Base-by-base conservation (phyloP, 2,797 vertebrate genomes). In the Amazonetta brasiliensis region DNA sequence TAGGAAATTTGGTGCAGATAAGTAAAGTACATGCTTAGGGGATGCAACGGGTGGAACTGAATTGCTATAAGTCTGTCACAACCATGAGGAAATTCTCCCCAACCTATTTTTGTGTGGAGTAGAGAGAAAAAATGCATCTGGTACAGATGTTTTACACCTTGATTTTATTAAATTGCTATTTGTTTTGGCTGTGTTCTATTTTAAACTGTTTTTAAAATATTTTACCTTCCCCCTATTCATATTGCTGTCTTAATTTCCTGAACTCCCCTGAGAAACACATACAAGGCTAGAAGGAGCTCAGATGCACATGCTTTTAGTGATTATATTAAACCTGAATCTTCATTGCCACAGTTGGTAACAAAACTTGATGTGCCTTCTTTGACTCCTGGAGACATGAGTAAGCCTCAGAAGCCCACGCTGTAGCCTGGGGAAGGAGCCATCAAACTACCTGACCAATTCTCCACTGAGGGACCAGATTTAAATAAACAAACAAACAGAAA, bases 391-490 rank as follows among this genome's bases (percentile, higher is more conserved):
- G 39, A 35, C 37, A 1, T 0, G 5, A 15, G 20, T 37, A 48
- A 78, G 13, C 52, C 33, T 63, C 0, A 0, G 15, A 33, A 20
- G 8, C 8, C 11, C 22, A 25, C 0, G 1, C 15, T 0, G 0
- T 17, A 16, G 6, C 39, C 54, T 72, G 52, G 41, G 19, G 16
- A 50, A 46, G 30, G 8, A 79, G 22, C 30, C 48, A 59, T 8
- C 35, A 19, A 58, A 7, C 9, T 22, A 6, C 39, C 31, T 43
- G 66, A 77, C 9, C 83, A 33, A 72, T 54, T 64, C 28, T 26
- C 11, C 30, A 9, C 2, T 14, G 20, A 79, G n/a, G 26, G n/a
- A 39, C 7, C 6, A 23, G 3, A 50, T 62, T 41, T 33, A 28
- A 59, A 66, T 62, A 59, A 64, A 6, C 30, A 25, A 25, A 6